Evolutionary conservation across 2,888 invertebrate species (phyloP).

Genomic region (Nephrotoma flavescens): DNA sequence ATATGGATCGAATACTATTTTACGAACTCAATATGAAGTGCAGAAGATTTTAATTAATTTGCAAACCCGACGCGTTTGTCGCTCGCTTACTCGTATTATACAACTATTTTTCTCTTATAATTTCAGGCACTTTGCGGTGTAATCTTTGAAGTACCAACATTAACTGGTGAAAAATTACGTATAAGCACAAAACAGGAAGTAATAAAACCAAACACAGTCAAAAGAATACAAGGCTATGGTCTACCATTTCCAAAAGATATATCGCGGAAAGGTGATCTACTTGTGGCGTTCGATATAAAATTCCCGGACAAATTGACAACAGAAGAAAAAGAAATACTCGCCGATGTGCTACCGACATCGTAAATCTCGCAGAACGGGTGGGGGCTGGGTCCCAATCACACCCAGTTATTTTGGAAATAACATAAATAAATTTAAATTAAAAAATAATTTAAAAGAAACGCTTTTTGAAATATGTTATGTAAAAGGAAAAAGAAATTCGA

Average conservation of each 20-base stretch:
- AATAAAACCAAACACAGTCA: constrained; percentile 80
- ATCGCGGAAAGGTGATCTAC: constrained; percentile 75
- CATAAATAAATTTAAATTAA: not conserved
- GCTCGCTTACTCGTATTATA: too few relatives aligned
- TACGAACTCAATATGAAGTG: too few relatives aligned
- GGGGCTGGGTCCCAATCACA: not conserved
- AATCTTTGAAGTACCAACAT: constrained; percentile 78
- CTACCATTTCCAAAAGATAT: constrained; percentile 90
- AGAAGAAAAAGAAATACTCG: constrained; percentile 75
- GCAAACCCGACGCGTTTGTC: too few relatives aligned
- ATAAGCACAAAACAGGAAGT: constrained; percentile 71
- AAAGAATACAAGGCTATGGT: constrained; percentile 82
- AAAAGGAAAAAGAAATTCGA: not conserved
- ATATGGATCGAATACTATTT: too few relatives aligned
- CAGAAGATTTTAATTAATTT: too few relatives aligned
- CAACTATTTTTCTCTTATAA: constrained; percentile 17
- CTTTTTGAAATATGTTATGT: not conserved
- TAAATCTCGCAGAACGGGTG: not conserved
- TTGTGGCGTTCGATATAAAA: constrained; percentile 90
- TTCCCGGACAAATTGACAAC: constrained; percentile 77
- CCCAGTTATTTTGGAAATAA: not conserved
- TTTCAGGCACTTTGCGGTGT: constrained; percentile 85
- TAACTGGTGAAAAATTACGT: constrained; percentile 71
- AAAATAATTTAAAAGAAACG: constrained; percentile 2
- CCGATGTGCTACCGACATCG: constrained; percentile 59